Evolutionary conservation across 2,888 invertebrate species (phyloP), one percentile per base, ranked within the genome.

Genomic region (Imbricaverruca yamaguchii): DNA sequence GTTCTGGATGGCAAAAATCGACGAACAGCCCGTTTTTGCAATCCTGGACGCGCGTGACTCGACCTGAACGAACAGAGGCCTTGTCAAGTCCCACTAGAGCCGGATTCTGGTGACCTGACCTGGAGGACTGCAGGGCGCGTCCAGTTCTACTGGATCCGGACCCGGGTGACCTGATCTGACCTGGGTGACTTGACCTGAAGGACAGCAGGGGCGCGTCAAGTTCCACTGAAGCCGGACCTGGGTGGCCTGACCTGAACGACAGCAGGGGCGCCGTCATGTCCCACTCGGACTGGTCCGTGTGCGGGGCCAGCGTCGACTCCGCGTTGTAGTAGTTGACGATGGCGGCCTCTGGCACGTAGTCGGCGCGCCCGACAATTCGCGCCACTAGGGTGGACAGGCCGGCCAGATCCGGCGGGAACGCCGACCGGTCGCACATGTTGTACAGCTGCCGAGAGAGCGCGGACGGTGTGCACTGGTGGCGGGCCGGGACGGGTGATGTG

Each of bases 291-390:
- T 94, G 93, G 88, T 99, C 99, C 0, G 94, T 95, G 86, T 99
- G 99, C 0, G 96, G 95, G 2, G 95, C 94, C 63, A 99, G 89
- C 4, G 95, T 95, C 0, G 97, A 96, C 85, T 96, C 94, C 89
- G 94, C 91, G 84, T 96, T 94, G 87, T 99, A 99, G 87, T 93
- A 98, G 88, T 99, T 99, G 0, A 98, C 91, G 85, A 99, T 98
- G 0, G 95, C 96, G 23, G 99, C 98, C 89, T 99, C 93, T 0
- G 97, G 92, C 81, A 87, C 89, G 86, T 93, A 96, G 80, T 90
- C 86, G 18, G 83, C 80, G 23, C 69, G 55, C 0, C 67, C 67
- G 53, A 57, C 79, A n/a, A 10, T 21, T 4, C 61, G 55, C 53
- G 77, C 56, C 63, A 81, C 21, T 57, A 81, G 61, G 23, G 74